These are phyloP conservation scores for Bombus waltoni DNA, from an alignment of 1,140 invertebrate species.

Conservation along the genomic window DNA sequence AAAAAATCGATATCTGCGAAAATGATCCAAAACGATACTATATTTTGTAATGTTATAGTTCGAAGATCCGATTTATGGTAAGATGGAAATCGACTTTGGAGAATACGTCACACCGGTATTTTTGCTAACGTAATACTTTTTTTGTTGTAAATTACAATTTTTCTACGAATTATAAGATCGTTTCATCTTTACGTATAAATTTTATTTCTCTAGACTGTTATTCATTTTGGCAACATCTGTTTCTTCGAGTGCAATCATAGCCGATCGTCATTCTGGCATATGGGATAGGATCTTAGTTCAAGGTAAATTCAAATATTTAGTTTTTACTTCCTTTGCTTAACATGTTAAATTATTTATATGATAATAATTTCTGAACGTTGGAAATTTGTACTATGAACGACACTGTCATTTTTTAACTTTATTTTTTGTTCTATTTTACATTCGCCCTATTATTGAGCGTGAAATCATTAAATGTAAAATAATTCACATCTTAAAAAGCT, in stretches of 20 bases:
- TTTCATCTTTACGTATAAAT: background rate
- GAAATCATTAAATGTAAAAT: no score
- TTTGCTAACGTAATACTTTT: slow-evolving; percentile 85
- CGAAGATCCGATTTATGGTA: slow-evolving; percentile 88
- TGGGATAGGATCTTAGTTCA: slow-evolving; percentile 90
- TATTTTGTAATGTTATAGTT: slow-evolving; percentile 80
- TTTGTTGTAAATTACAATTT: background rate
- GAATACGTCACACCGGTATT: slow-evolving; percentile 92
- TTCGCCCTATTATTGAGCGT: no score
- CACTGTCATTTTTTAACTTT: no score
- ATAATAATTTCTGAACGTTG: no score
- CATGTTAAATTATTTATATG: no score
- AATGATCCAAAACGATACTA: background rate
- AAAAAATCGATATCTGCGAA: background rate
- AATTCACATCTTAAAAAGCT: no score
- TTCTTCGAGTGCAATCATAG: slow-evolving; percentile 91
- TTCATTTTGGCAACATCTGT: slow-evolving; percentile 91
- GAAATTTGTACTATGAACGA: no score
- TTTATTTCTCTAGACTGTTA: slow-evolving; percentile 84
- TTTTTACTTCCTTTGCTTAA: no score
- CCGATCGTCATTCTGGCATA: slow-evolving; percentile 91
- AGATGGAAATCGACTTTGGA: slow-evolving; percentile 85
- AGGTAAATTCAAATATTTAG: slow-evolving; percentile 81
- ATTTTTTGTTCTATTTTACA: no score
- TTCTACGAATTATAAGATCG: background rate